Base-by-base conservation (phyloP, 1,140 invertebrate species). In the Agrilus planipennis region DNA sequence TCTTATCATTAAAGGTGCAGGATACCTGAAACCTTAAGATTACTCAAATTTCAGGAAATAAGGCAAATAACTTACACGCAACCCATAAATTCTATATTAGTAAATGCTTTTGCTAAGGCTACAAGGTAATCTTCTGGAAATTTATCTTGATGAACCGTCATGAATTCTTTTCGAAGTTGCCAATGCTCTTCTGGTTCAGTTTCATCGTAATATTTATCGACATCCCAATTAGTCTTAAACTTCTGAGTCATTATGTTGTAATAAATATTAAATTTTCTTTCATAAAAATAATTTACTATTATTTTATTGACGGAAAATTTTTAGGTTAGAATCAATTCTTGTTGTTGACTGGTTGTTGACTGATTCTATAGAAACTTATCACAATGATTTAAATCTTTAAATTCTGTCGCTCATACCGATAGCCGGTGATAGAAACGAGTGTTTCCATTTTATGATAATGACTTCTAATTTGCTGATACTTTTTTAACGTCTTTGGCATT, bases 111-210 rank as follows among this genome's bases (percentile, higher is more conserved):
- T 1, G 85, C 83, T 30, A 89, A 63, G 50, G 83, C 87, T 2
- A 89, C 67, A 2, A 91, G 63, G 47, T 81, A 70, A 23, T 82
- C 73, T 57, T 81, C 75, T 1, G 75, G 62, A 62, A 80, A 85
- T 50, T 72, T 75, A 14, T 77, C 70, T 51, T 79, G 74, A 53
- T 89, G 81, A 3, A 71, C 61, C 32, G 73, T 22, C 56, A 91
- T 71, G 58, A 91, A 91, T 32, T 69, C 72, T 41, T 70, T 71
- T 21, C 83, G 65, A 10, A 89, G 64, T 45, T 78, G 71, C 88
- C 88, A 91, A 52, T 89, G 86, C 42, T 85, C 78, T 11, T 82
- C 79, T 14, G 77, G 78, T 57, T 90, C 86, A 43, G 79, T 74
- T 39, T 77, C 75, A 7, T 70, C 67, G 43, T 72, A 73, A 42